Base-by-base conservation (phyloP, 2,797 vertebrate genomes). In the Neomorphus geoffroyi region DNA sequence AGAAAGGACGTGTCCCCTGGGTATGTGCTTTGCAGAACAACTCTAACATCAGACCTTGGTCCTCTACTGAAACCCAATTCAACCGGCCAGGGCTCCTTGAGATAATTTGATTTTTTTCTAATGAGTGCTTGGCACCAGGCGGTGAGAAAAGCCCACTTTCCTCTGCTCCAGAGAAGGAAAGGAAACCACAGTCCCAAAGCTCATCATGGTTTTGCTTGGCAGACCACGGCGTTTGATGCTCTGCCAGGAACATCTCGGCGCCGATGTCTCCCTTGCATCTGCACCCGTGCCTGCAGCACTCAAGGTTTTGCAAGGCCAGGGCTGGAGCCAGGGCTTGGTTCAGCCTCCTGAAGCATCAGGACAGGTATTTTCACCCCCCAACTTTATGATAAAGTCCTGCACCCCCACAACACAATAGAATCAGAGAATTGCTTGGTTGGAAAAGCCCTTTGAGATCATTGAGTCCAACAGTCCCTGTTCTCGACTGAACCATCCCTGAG, bases 1-100 rank as follows among this genome's bases (percentile, higher is more conserved):
- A 18, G 37, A 48, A 57, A 15, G 33, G 14, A 46, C 39, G 18
- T 0, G 1, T 61, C 54, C 48, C 21, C 4, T 0, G 2, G 33
- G n/a, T 11, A 45, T 19, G 48, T 0, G 3, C 48, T 60, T 66
- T 54, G 65, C 53, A 37, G 46, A 66, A 62, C 35, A 84, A 46
- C 62, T 46, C 43, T 35, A 60, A 48, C 43, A 16, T 32, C n/a
- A 3, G 39, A 39, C 33, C 57, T 70, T 32, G 62, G 39, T 88
- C 32, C 8, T 78, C 39, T n/a, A 4, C 37, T 28, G 45, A 78
- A 51, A 33, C 12, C 28, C n/a, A 7, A 14, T 53, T 77, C 53
- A 65, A 57, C 27, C 30, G 24, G 35, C 62, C 35, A 56, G 32
- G 39, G 43, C 56, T 74, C 54, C 39, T 72, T 5, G 18, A 62